Conservation (phyloP, 35 echinoderm and acorn worm species). For the Apostichopus parvimensis region DNA sequence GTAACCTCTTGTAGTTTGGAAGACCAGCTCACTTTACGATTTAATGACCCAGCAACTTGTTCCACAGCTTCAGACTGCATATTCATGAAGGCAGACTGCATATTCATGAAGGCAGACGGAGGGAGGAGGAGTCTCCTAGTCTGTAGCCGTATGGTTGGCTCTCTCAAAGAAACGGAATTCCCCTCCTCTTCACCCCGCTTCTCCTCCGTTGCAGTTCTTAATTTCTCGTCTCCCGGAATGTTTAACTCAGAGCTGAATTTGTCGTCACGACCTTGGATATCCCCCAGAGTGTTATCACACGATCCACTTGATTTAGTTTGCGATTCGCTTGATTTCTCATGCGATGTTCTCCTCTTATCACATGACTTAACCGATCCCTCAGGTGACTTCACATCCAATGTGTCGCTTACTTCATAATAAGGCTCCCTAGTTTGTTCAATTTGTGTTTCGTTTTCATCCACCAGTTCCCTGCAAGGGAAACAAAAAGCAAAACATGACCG, state of each 20-base stretch:
- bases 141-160: neutral
- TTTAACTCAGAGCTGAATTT: no score
- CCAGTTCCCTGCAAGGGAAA: neutral
- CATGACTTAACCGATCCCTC: neutral
- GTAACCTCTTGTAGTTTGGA: neutral
- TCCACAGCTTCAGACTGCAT: no score
- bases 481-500: neutral
- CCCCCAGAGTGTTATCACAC: neutral
- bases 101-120: constrained; percentile 33
- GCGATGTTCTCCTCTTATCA: neutral
- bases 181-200: neutral
- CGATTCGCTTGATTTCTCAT: no score
- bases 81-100: constrained; percentile 16
- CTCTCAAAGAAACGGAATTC: neutral
- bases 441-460: neutral
- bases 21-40: no score
- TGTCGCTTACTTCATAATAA: neutral
- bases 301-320: neutral
- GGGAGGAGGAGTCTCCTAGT: constrained; percentile 12
- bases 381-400: neutral
- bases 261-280: no score
- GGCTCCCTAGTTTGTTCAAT: neutral
- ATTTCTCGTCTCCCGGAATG: neutral
- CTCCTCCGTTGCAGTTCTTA: neutral
- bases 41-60: no score